phyloP scores from a whole-genome alignment of 1,140 invertebrate genomes.

The Piezodorus guildinii region DNA sequence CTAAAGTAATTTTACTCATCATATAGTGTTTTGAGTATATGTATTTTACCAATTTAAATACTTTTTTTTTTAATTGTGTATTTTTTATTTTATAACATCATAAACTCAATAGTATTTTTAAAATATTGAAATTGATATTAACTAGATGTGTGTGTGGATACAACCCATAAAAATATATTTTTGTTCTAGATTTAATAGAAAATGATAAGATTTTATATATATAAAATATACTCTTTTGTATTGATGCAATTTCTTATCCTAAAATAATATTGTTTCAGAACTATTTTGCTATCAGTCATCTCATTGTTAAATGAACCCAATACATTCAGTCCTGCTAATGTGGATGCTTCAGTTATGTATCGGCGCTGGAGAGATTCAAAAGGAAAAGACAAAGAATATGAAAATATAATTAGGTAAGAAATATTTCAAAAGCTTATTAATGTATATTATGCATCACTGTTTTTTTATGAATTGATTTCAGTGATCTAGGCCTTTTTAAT shows the following conservation, averaged over 20 bases:
- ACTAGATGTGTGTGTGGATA: too few species aligned
- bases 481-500: background rate
- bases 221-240: too few species aligned
- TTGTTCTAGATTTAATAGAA: too few species aligned
- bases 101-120: too few species aligned
- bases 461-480: background rate
- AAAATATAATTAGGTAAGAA: slow-evolving; percentile 91
- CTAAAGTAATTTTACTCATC: too few species aligned
- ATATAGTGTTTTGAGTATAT: too few species aligned
- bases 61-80: too few species aligned
- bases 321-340: slow-evolving; percentile 98
- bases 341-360: slow-evolving; percentile 99
- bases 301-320: slow-evolving; percentile 98
- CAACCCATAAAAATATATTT: too few species aligned
- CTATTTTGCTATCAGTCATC: slow-evolving; percentile 94
- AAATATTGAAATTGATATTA: too few species aligned
- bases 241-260: background rate
- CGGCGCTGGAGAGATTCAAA: slow-evolving; percentile 96
- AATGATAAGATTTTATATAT: too few species aligned
- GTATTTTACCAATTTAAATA: too few species aligned
- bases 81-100: too few species aligned
- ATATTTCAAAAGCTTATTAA: background rate
- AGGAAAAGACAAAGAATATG: slow-evolving; percentile 97
- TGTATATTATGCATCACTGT: background rate
- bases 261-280: slow-evolving; percentile 47